Evolutionary conservation across 2,113 vertebrate species (phyloP).

Genomic region (Megaptera novaeangliae): DNA sequence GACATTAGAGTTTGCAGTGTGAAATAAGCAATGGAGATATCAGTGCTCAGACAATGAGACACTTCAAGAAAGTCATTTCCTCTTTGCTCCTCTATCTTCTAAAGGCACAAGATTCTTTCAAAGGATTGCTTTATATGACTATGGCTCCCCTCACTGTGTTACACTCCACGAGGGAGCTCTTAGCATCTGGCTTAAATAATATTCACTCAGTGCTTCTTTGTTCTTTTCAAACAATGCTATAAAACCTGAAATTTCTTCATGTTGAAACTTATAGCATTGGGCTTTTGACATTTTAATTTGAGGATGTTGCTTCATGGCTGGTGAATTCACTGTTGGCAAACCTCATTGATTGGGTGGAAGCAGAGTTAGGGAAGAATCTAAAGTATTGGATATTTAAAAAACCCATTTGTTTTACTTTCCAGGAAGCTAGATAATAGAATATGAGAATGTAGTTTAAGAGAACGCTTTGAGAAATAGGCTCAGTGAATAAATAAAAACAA

Average conservation of each 20-base stretch:
- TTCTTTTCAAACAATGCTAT: background rate
- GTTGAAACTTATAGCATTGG: background rate
- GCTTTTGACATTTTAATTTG: background rate
- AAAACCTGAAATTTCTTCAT: background rate
- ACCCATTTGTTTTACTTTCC: background rate
- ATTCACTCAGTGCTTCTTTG: background rate
- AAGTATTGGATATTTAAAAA: background rate
- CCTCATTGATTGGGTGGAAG: background rate
- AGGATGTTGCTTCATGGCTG: background rate
- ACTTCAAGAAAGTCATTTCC: background rate
- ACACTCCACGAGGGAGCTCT: fast-evolving
- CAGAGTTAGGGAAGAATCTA: background rate
- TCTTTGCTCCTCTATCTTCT: background rate
- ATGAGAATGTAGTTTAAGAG: constrained; percentile 19
- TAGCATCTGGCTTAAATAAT: background rate
- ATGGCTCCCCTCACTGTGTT: background rate
- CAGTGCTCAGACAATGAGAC: background rate
- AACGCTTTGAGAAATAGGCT: constrained; percentile 13
- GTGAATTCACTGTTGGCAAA: background rate
- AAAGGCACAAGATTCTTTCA: background rate
- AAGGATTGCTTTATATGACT: background rate
- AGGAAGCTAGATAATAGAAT: constrained; percentile 20
- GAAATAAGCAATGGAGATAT: background rate
- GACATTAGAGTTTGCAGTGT: background rate
- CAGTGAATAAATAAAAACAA: constrained; percentile 56